Conservation (phyloP, 2,113 vertebrate species). For the Malaclemys terrapin region DNA sequence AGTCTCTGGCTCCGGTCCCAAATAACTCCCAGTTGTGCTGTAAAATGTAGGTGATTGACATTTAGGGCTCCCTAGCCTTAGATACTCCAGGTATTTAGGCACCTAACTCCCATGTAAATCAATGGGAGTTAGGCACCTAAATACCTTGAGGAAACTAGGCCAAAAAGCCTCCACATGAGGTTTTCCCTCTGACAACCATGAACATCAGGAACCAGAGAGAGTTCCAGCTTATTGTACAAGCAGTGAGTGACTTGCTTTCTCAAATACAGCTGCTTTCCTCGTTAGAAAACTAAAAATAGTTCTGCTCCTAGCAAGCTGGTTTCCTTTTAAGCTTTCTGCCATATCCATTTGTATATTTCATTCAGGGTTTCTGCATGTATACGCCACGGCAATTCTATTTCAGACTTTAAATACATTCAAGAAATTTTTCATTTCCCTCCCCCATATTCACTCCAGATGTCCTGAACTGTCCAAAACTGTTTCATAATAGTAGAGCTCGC, state of each 20-base stretch:
- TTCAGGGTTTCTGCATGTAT: constrained; percentile 78
- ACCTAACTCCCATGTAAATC: background rate
- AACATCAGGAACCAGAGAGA: constrained; percentile 70
- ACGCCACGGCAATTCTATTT: constrained; percentile 75
- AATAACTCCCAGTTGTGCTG: constrained; percentile 53
- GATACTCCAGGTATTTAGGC: background rate
- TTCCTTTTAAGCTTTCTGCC: constrained; percentile 79
- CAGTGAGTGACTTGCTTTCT: constrained; percentile 69
- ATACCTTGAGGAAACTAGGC: background rate
- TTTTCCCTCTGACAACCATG: constrained; percentile 57
- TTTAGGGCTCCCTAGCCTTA: constrained; percentile 59
- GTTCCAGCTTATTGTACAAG: constrained; percentile 76
- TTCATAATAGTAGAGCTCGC: constrained; percentile 57
- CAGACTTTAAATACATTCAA: constrained; percentile 72
- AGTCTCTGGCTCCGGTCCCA: constrained; percentile 50
- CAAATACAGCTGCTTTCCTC: constrained; percentile 82
- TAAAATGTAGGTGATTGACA: constrained; percentile 49
- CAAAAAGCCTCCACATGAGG: constrained; percentile 59
- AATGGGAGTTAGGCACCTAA: background rate
- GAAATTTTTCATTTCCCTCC: constrained; percentile 72
- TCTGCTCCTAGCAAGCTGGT: constrained; percentile 70
- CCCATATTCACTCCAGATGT: constrained; percentile 66
- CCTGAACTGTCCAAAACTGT: constrained; percentile 56
- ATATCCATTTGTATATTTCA: constrained; percentile 77
- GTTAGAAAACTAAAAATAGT: constrained; percentile 82